These are phyloP conservation scores for Allophyes oxyacanthae DNA, from an alignment of 2,888 invertebrate genomes.

Conservation along the genomic window DNA sequence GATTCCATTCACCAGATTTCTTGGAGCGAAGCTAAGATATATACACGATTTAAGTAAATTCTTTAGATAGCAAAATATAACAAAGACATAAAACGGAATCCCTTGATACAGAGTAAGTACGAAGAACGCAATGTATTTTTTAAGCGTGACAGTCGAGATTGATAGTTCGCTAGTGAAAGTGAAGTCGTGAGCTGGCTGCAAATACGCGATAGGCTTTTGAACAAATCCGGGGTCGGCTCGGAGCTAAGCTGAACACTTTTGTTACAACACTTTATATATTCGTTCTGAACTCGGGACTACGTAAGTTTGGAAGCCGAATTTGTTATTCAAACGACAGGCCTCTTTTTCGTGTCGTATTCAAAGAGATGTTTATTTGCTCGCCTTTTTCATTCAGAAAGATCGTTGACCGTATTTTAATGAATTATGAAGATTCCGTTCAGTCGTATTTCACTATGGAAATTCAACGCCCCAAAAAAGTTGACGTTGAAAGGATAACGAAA, in stretches of 20 bases:
- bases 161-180: slow-evolving; percentile 79
- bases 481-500: slow-evolving; percentile 11
- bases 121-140: slow-evolving; percentile 69
- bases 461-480: slow-evolving; percentile 25
- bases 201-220: slow-evolving; percentile 62
- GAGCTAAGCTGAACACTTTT: slow-evolving; percentile 44
- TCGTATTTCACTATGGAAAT: slow-evolving; percentile 49
- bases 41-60: slow-evolving; percentile 33
- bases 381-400: slow-evolving; percentile 56
- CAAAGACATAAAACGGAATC: slow-evolving; percentile 53
- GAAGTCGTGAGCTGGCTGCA: slow-evolving; percentile 72
- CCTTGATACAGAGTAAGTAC: slow-evolving; percentile 49
- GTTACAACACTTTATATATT: slow-evolving; percentile 48
- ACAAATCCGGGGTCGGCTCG: slow-evolving; percentile 63
- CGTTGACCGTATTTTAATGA: slow-evolving; percentile 62
- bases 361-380: slow-evolving; percentile 56
- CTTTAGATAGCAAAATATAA: slow-evolving; percentile 44
- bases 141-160: slow-evolving; percentile 74
- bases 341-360: slow-evolving; percentile 47
- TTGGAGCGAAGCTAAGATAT: slow-evolving; percentile 22
- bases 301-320: slow-evolving; percentile 44
- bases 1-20: slow-evolving; percentile 20
- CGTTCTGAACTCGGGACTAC: slow-evolving; percentile 21
- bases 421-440: slow-evolving; percentile 53
- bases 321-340: slow-evolving; percentile 58